Evolutionary conservation across 2,888 invertebrate genomes (phyloP).

Genomic region (Heliconius erato): DNA sequence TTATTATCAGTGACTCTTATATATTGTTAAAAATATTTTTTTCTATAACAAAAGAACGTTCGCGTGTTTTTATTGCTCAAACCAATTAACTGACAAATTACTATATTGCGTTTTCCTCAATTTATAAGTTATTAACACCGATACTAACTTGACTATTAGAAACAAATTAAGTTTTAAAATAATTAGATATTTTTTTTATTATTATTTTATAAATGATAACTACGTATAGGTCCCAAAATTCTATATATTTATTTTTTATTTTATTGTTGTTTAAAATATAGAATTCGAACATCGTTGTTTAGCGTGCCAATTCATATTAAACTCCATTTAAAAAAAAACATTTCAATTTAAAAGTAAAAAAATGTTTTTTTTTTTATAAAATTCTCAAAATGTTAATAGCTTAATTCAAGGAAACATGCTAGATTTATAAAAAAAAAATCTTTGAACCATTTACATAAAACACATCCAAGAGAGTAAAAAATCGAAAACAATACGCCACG

Average conservation of each 20-base stretch:
- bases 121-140: constrained; percentile 38
- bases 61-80: constrained; percentile 33
- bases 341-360: background rate
- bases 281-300: too few relatives aligned
- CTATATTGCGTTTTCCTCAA: constrained; percentile 38
- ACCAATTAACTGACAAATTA: constrained; percentile 36
- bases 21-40: constrained; percentile 8
- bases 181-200: constrained; percentile 26
- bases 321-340: background rate
- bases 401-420: background rate
- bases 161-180: constrained; percentile 38
- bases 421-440: background rate
- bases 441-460: background rate
- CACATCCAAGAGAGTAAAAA: constrained; percentile 7
- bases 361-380: background rate
- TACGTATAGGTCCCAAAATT: background rate
- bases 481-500: constrained; percentile 9
- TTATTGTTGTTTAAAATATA: background rate
- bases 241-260: background rate
- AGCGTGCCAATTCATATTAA: background rate
- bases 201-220: constrained; percentile 30
- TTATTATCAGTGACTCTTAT: constrained; percentile 35
- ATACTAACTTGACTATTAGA: constrained; percentile 37
- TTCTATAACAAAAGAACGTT: constrained; percentile 22
- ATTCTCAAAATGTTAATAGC: background rate